These are phyloP conservation scores for Sternarchorhynchus goeldii DNA, from an alignment of 2,797 vertebrate species.

Conservation along the genomic window DNA sequence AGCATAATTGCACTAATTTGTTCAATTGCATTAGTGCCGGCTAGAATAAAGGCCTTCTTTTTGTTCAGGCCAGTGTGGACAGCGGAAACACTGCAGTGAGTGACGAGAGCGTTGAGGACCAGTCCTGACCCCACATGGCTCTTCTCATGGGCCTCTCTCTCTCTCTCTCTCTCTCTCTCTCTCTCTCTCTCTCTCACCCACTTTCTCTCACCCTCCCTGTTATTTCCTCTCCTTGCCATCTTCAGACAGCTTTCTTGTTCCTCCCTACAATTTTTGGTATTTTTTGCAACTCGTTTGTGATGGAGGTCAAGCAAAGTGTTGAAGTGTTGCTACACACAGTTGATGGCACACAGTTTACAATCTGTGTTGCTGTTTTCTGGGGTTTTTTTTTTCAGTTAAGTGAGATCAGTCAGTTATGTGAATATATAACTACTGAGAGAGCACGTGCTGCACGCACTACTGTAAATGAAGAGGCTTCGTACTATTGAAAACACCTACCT, in stretches of 20 bases:
- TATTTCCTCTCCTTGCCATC: constrained; percentile 61
- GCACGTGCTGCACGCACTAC: too few species aligned
- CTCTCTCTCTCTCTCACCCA: constrained; percentile 59
- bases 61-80: constrained; percentile 56
- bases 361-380: constrained; percentile 1
- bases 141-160: constrained; percentile 53
- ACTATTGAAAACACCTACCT: too few species aligned
- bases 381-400: background rate
- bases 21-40: constrained; percentile 81
- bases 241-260: constrained; percentile 29
- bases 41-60: constrained; percentile 81
- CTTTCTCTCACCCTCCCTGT: constrained; percentile 55
- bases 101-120: constrained; percentile 46
- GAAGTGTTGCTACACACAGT: constrained; percentile 7
- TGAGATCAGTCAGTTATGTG: constrained; percentile 3
- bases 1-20: constrained; percentile 84
- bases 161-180: constrained; percentile 34
- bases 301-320: constrained; percentile 17
- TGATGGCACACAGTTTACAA: constrained; percentile 1
- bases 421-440: background rate
- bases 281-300: background rate
- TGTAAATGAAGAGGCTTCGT: too few species aligned
- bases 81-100: constrained; percentile 60
- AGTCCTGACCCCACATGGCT: constrained; percentile 65
- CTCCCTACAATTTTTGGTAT: background rate